Evolutionary conservation across 1,140 invertebrate genomes (phyloP).

Genomic region (Tetramorium parvispinum): DNA sequence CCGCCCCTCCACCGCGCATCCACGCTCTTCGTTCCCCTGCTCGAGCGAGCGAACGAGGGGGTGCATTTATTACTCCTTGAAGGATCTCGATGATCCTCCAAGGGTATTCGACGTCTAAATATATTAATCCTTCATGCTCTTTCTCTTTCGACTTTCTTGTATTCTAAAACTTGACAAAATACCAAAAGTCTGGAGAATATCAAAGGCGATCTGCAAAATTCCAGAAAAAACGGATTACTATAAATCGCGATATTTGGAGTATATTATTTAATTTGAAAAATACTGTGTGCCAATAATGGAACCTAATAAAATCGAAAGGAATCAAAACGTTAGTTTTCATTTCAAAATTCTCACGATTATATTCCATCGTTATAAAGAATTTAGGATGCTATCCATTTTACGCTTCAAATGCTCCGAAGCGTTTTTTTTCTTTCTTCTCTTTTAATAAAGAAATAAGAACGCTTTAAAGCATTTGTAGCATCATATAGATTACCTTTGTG

Average conservation of each 20-base stretch:
- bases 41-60: slow-evolving; percentile 42
- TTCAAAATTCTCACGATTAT: background rate
- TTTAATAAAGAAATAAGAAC: too few species aligned
- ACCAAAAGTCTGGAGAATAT: background rate
- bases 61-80: slow-evolving; percentile 4
- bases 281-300: too few species aligned
- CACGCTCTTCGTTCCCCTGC: slow-evolving; percentile 65
- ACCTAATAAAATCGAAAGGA: background rate
- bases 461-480: too few species aligned
- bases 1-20: background rate
- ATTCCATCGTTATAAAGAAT: background rate
- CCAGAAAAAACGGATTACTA: background rate
- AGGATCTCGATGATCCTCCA: slow-evolving; percentile 26
- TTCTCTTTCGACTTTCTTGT: background rate
- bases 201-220: background rate
- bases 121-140: background rate
- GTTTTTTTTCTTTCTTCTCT: too few species aligned
- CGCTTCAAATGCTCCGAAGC: too few species aligned
- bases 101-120: slow-evolving; percentile 11
- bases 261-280: too few species aligned
- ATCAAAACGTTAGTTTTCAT: background rate
- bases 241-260: background rate
- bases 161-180: background rate
- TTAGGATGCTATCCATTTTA: background rate
- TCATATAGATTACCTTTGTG: too few species aligned